Evolutionary conservation across 2,888 invertebrate species (phyloP), one percentile per base, ranked within the genome.

Genomic region (Peribatodes rhomboidaria): DNA sequence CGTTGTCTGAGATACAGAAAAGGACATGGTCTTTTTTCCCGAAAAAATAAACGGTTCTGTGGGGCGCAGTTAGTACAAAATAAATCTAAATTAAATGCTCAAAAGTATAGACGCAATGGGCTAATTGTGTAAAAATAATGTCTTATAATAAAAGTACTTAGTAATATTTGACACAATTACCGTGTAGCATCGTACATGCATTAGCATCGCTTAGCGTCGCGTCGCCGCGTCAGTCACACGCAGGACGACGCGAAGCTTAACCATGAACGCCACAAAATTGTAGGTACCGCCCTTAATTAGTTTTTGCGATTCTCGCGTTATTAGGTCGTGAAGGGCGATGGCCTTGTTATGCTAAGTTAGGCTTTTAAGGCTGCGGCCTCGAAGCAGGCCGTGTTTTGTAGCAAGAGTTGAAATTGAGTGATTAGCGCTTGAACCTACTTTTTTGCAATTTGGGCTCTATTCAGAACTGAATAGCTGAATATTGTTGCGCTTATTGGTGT

Each of bases 291-390:
- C 50, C 35, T 56, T 62, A 63, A 63, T 63, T 63, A 63, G 52
- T 63, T 63, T 63, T 61, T 61, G 61, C 44, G 44, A 61, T 49
- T 16, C 37, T 33, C 46, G 33, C 44, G 49, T 46, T 61, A 61
- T 47, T 49, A 39, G 39, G 31, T 35, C 42, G 54, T 55, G 54
- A 55, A 57, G 41, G 58, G 22, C 49, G 22, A 44, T 10, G 44
- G 44, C 55, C 55, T 55, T 35, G 55, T 44, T 55, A 42, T 53
- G 59, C 33, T 60, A 37, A 16, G 59, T 59, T 42, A 50, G 37
- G 22, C 35, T 59, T 59, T 59, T 52, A 20, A n/a, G 31, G 59
- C 59, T 14, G 6, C 42, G 18, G 9, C 41, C 37, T 58, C 37
- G 22, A 44, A 33, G 20, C 35, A 31, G 27, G 42, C 31, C 44